Conservation (phyloP, 2,113 vertebrate genomes). For the Centrocercus urophasianus region DNA sequence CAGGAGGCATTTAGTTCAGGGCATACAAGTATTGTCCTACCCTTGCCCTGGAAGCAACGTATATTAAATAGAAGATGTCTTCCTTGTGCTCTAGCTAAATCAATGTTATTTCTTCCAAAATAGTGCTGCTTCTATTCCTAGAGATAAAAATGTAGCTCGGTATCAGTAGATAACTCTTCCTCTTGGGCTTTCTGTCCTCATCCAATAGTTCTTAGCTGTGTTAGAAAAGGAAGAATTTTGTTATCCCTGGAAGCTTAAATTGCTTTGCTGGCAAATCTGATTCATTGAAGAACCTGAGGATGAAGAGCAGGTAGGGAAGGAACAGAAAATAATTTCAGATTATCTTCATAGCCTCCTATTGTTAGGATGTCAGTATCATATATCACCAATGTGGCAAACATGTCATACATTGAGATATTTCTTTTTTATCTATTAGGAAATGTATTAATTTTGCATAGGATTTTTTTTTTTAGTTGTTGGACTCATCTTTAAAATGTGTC, state of each 20-base stretch:
- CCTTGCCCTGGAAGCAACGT: conserved; percentile 38
- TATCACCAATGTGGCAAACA: background rate
- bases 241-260: conserved; percentile 53
- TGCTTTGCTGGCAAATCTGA: conserved; percentile 49
- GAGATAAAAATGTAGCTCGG: conserved; percentile 39
- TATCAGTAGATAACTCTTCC: conserved; percentile 48
- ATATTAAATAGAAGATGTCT: conserved; percentile 35
- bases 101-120: conserved; percentile 52
- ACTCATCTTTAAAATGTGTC: background rate
- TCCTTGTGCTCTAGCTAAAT: conserved; percentile 48
- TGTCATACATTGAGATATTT: conserved; percentile 17
- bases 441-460: background rate
- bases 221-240: conserved; percentile 36
- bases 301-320: conserved; percentile 25
- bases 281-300: conserved; percentile 34
- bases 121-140: conserved; percentile 1
- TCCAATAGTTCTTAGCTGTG: conserved; percentile 54
- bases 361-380: conserved; percentile 44
- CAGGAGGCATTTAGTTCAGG: conserved; percentile 28
- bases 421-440: background rate
- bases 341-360: conserved; percentile 30
- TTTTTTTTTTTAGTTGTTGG: background rate
- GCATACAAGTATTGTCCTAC: conserved; percentile 34
- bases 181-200: conserved; percentile 61
- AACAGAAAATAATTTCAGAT: conserved; percentile 28